Conservation (phyloP, 2,888 invertebrate genomes). For the Lithophane socia region DNA sequence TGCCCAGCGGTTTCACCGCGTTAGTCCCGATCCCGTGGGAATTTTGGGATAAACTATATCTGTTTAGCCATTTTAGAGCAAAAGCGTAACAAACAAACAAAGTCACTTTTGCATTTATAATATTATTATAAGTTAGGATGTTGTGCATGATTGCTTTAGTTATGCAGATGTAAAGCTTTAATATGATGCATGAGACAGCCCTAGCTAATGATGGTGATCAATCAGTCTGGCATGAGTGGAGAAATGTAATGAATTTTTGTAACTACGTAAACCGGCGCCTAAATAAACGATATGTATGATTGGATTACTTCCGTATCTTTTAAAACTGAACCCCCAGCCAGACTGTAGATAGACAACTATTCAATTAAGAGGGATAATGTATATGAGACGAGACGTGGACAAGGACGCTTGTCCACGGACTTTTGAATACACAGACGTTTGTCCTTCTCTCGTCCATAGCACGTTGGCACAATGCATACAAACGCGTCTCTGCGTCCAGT, state of each 20-base stretch:
- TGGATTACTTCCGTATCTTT: conserved; percentile 19
- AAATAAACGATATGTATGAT: conserved; percentile 1
- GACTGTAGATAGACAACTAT: background rate
- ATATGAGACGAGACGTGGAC: background rate
- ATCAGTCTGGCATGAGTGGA: conserved; percentile 39
- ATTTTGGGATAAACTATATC: too few relatives aligned
- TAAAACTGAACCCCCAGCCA: background rate
- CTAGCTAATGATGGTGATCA: conserved; percentile 27
- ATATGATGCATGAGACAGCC: conserved; percentile 21
- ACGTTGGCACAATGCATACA: background rate
- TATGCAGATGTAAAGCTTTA: background rate
- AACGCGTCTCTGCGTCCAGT: too few relatives aligned
- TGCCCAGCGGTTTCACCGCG: too few relatives aligned
- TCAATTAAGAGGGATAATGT: background rate
- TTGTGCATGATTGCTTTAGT: background rate
- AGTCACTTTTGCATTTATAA: too few relatives aligned
- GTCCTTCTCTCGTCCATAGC: background rate
- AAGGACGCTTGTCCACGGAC: background rate
- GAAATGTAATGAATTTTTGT: conserved; percentile 46
- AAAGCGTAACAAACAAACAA: too few relatives aligned
- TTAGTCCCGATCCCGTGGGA: too few relatives aligned
- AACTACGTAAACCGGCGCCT: conserved; percentile 40
- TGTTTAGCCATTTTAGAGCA: too few relatives aligned
- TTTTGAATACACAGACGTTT: background rate
- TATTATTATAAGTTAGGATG: too few relatives aligned